A percentile compares a stretch with the other conserved stretches of the same genome.
Conservation (phyloP, 92 coral and sea anemone species). For the Metridium senile region DNA sequence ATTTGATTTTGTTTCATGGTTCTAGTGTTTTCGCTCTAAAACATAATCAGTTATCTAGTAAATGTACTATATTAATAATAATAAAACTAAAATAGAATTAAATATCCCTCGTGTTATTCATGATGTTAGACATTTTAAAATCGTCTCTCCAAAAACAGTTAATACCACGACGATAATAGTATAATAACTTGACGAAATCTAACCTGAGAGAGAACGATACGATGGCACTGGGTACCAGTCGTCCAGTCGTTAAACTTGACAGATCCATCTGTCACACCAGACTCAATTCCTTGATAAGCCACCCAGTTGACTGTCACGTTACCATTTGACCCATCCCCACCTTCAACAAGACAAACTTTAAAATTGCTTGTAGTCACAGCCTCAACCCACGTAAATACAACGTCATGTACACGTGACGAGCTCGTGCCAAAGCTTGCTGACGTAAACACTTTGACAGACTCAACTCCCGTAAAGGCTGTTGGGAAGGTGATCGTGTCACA, state of each 20-base stretch:
- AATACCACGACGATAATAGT: background rate
- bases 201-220: constrained; percentile 1
- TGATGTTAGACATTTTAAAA: background rate
- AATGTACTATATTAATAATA: too few relatives aligned
- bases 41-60: too few relatives aligned
- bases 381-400: constrained; percentile 24
- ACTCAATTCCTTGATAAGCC: constrained; percentile 17
- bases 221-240: constrained; percentile 20
- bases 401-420: constrained; percentile 31
- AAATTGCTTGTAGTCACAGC: constrained; percentile 7
- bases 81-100: too few relatives aligned
- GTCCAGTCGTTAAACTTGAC: constrained; percentile 24
- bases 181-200: background rate
- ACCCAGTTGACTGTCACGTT: constrained; percentile 18
- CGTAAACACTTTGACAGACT: constrained; percentile 23
- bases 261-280: constrained; percentile 12
- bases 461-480: constrained; percentile 14
- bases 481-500: constrained; percentile 13
- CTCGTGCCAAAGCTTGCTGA: constrained; percentile 10
- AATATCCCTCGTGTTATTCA: too few relatives aligned
- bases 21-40: too few relatives aligned
- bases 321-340: constrained; percentile 14
- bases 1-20: too few relatives aligned
- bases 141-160: background rate
- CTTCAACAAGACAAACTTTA: constrained; percentile 21